phyloP scores from a whole-genome alignment of 1,140 invertebrate species.

The Drosophila elegans region DNA sequence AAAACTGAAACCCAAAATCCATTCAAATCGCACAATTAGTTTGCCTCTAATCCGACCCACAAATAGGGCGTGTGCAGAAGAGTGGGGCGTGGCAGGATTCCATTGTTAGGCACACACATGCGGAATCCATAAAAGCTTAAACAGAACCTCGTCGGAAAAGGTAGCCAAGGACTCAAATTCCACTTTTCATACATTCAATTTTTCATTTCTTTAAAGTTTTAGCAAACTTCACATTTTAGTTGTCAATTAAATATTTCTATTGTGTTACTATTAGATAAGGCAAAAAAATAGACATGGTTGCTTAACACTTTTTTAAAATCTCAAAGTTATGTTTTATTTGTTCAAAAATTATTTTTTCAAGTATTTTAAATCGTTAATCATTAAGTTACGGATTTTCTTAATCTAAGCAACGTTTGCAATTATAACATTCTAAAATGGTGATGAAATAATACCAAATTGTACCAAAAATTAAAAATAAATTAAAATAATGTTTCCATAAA shows the following conservation, averaged over 20 bases:
- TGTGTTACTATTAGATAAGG: no score
- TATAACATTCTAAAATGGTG: no score
- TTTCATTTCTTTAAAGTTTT: no score
- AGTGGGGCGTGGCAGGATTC: conserved; percentile 11
- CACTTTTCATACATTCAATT: not conserved
- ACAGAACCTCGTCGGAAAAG: conserved; percentile 1
- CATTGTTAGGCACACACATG: conserved; percentile 60
- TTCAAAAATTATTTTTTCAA: not conserved
- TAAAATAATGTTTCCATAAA: no score
- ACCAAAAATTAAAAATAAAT: no score
- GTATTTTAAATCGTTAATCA: conserved; percentile 8
- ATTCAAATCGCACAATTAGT: conserved; percentile 82
- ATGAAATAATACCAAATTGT: no score
- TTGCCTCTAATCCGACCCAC: conserved; percentile 77
- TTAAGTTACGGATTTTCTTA: conserved; percentile 4
- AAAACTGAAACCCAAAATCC: conserved; percentile 70
- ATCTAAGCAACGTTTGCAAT: not conserved
- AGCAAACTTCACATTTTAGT: no score
- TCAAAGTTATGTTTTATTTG: not conserved
- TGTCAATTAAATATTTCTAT: no score
- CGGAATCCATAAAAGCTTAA: conserved; percentile 57
- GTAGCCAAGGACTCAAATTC: conserved; percentile 22
- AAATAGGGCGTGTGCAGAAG: conserved; percentile 49
- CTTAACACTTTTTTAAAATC: no score
- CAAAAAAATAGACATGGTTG: no score